Evolutionary conservation across 2,888 invertebrate genomes (phyloP), one percentile per base, ranked within the genome.

Genomic region (Eugnorisma glareosa): DNA sequence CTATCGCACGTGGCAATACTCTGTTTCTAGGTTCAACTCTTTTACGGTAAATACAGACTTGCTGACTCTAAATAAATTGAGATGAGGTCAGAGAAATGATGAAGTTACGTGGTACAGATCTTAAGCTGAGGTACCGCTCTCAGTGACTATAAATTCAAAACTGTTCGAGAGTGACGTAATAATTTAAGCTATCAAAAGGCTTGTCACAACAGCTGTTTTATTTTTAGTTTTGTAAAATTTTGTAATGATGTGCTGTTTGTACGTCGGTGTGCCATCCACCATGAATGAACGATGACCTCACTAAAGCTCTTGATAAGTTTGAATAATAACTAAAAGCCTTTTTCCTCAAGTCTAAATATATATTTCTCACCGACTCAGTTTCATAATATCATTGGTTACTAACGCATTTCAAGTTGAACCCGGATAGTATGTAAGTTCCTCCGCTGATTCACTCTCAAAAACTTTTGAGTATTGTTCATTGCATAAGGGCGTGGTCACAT

Each of bases 401-500:
- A 61, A 51, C 48, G 63, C 45, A 37, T 40, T 54, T 80, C 7
- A 35, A 63, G 6, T 59, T 67, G 43, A 69, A 81, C 75, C 66
- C 72, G 69, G 75, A 69, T 72, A 37, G 18, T 31, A 51, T 35
- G 24, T 31, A 45, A 72, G 75, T 72, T 75, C 67, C 35, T 79
- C 74, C 57, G 79, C 70, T 85, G 80, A 84, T 80, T 77, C 83
- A 84, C 83, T 86, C 70, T 73, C 64, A 59, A 82, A 82, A 61
- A 68, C 31, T 72, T 80, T 18, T 37, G 28, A 63, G 68, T n/a
- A 81, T 87, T 87, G 31, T 63, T 70, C 85, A 82, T 85, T 77
- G 37, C n/a, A 80, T 82, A 79, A 86, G 81, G 86, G 78, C 75
- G 81, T 81, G 75, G 73, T 81, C 81, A 88, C 83, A 82, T 82